Percentiles rank a stretch among this genome's conserved stretches.
Evolutionary conservation across 2,113 vertebrate genomes (phyloP).

Genomic region (Panthera uncia): DNA sequence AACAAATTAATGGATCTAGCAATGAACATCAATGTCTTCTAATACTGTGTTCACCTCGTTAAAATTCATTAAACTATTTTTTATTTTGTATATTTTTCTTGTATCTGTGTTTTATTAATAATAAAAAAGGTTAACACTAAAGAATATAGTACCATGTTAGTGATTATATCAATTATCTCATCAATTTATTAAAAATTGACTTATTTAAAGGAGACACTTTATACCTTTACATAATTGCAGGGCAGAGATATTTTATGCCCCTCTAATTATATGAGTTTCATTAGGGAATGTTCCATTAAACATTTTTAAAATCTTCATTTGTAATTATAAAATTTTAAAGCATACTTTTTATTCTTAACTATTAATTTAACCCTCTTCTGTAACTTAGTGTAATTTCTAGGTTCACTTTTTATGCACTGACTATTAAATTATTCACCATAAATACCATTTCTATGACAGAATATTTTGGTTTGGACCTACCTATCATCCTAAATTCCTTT

Average conservation of each 20-base stretch:
- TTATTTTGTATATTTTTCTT: neutral
- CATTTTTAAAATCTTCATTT: neutral
- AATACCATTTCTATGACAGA: neutral
- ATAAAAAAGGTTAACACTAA: neutral
- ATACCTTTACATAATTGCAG: neutral
- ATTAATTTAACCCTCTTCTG: neutral
- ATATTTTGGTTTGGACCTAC: neutral
- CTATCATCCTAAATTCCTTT: neutral
- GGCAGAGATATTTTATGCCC: neutral
- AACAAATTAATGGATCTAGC: neutral
- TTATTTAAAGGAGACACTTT: neutral
- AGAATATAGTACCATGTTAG: neutral
- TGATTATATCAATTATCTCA: neutral
- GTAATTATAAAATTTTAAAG: neutral
- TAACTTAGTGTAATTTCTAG: neutral
- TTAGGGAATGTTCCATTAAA: neutral
- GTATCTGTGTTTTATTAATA: neutral
- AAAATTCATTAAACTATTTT: neutral
- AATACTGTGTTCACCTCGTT: neutral
- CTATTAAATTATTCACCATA: neutral
- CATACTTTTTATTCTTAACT: neutral
- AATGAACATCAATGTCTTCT: neutral
- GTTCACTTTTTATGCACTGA: neutral
- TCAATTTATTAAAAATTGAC: neutral
- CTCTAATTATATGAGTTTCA: neutral